A percentile compares a stretch with the other conserved stretches of the same genome.
These are phyloP conservation scores for Prostheceraeus crozeri DNA, from an alignment of 2,888 invertebrate species.

Conservation along the genomic window DNA sequence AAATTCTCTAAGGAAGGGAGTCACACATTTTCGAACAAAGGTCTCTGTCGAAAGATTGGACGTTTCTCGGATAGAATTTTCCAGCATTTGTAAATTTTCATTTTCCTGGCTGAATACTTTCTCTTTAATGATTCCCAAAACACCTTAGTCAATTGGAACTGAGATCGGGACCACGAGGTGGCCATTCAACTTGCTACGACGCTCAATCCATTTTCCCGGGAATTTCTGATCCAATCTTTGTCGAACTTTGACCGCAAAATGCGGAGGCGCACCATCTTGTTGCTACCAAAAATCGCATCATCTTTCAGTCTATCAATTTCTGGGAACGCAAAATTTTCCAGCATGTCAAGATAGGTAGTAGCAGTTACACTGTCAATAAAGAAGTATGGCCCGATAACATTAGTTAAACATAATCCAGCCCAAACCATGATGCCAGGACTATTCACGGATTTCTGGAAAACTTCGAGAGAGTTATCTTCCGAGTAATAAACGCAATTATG, in stretches of 20 bases:
- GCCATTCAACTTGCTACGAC: slow-evolving; percentile 17
- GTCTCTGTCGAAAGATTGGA: slow-evolving; percentile 1
- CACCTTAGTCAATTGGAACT: background rate
- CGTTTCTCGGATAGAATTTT: background rate
- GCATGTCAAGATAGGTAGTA: slow-evolving; percentile 12
- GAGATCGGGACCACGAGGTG: slow-evolving; percentile 30
- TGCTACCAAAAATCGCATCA: slow-evolving; percentile 28
- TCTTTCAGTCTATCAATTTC: background rate
- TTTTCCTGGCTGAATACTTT: too few relatives aligned
- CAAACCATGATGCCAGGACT: slow-evolving; percentile 27
- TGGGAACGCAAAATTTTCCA: slow-evolving; percentile 23
- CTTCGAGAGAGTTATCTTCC: slow-evolving; percentile 7
- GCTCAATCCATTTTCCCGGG: slow-evolving; percentile 24
- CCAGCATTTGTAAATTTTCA: too few relatives aligned
- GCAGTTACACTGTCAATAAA: slow-evolving; percentile 15
- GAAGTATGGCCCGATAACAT: slow-evolving; percentile 24
- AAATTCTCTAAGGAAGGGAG: slow-evolving; percentile 22
- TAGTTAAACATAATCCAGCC: slow-evolving; percentile 7
- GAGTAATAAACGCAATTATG: slow-evolving; percentile 25
- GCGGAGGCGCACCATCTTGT: slow-evolving; percentile 15
- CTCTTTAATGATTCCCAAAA: slow-evolving; percentile 27
- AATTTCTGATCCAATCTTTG: slow-evolving; percentile 21
- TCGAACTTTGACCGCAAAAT: slow-evolving; percentile 20
- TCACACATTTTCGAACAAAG: slow-evolving; percentile 26
- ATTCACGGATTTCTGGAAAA: slow-evolving; percentile 14